phyloP scores from a whole-genome alignment of 2,888 invertebrate genomes.

The Drosophila kambysellisi region DNA sequence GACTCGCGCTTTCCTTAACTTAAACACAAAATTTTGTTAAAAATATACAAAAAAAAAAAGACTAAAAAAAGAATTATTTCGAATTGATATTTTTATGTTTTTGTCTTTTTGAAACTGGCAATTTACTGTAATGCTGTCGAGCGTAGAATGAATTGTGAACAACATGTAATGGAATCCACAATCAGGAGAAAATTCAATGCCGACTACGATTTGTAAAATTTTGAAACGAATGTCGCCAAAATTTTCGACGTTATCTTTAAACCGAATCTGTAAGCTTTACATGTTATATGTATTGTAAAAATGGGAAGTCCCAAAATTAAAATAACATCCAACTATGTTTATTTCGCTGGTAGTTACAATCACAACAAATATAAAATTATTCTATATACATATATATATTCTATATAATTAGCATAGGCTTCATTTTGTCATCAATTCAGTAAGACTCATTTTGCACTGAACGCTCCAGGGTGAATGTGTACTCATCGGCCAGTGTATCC shows the following conservation, averaged over 20 bases:
- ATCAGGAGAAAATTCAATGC: conserved; percentile 12
- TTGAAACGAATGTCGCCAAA: not conserved
- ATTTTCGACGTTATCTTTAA: conserved; percentile 10
- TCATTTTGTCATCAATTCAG: conserved; percentile 36
- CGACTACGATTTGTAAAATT: conserved; percentile 12
- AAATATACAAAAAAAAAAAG: conserved; percentile 1
- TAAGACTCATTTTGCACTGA: conserved; percentile 81
- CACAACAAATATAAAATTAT: conserved; percentile 32
- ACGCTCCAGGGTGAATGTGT: conserved; percentile 80
- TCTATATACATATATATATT: conserved; percentile 9
- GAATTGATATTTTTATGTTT: not conserved
- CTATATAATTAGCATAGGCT: conserved; percentile 12
- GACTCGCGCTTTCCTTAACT: conserved; percentile 1
- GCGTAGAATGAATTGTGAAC: conserved; percentile 26
- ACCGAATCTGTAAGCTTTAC: not conserved
- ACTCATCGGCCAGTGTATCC: conserved; percentile 75
- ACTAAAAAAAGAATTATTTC: conserved; percentile 7
- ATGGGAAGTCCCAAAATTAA: conserved; percentile 9
- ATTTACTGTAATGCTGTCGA: conserved; percentile 45
- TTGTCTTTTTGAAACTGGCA: conserved; percentile 33
- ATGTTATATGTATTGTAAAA: not conserved
- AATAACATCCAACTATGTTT: not conserved
- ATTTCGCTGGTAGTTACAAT: conserved; percentile 8
- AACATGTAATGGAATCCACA: not conserved
- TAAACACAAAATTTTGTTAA: conserved; percentile 14